Percentiles rank a stretch among this genome's conserved stretches.
Conservation (phyloP, 2,888 invertebrate species). For the Sphaerophoria rueppellii region DNA sequence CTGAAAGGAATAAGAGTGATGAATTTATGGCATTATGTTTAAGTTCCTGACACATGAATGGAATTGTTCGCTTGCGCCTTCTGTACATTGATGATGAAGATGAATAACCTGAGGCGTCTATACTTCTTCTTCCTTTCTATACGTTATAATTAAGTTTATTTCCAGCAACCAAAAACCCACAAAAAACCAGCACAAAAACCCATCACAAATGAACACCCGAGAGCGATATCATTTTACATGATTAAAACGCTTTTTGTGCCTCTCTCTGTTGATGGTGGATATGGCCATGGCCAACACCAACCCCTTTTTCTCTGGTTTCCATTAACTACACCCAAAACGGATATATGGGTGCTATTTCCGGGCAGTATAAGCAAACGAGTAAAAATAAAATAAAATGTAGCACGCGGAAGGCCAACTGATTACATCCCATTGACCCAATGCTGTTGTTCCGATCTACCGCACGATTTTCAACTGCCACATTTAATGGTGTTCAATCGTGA, state of each 20-base stretch:
- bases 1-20: slow-evolving; percentile 4
- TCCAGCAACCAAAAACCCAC: background rate
- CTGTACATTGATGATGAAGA: slow-evolving; percentile 22
- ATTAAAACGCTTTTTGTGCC: slow-evolving; percentile 45
- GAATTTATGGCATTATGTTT: slow-evolving; percentile 17
- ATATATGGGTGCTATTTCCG: slow-evolving; percentile 45
- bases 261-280: slow-evolving; percentile 2
- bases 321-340: slow-evolving; percentile 38
- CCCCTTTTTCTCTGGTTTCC: background rate
- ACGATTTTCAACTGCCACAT: slow-evolving; percentile 20
- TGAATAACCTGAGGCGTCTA: slow-evolving; percentile 21
- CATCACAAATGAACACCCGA: slow-evolving; percentile 29
- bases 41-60: slow-evolving; percentile 10
- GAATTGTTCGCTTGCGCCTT: slow-evolving; percentile 19
- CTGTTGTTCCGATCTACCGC: slow-evolving; percentile 21
- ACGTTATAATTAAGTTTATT: slow-evolving; percentile 50
- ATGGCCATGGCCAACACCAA: slow-evolving; percentile 11
- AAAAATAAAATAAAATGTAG: slow-evolving; percentile 13
- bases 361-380: slow-evolving; percentile 1
- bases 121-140: background rate
- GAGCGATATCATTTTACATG: slow-evolving; percentile 52
- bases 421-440: slow-evolving; percentile 54
- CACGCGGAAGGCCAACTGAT: slow-evolving; percentile 36
- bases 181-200: background rate
- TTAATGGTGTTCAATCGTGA: slow-evolving; percentile 54